A percentile compares a stretch with the other conserved stretches of the same genome.
Evolutionary conservation across 2,888 invertebrate species (phyloP).

Genomic region (Stenoptilia bipunctidactyla): DNA sequence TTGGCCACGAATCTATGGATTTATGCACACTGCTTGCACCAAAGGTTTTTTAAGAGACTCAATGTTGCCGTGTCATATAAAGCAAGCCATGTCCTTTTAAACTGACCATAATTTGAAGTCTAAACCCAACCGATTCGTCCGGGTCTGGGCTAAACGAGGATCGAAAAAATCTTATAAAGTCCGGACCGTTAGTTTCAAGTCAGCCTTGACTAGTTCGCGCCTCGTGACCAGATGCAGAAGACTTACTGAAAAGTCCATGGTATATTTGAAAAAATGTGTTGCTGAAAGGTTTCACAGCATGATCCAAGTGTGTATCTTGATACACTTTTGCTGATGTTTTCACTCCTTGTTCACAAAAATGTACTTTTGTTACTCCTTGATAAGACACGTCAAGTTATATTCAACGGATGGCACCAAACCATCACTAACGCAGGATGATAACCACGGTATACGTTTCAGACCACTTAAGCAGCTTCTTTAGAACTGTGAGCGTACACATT

Average conservation of each 20-base stretch:
- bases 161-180: no score
- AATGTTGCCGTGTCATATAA: no score
- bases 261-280: background rate
- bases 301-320: constrained; percentile 5
- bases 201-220: background rate
- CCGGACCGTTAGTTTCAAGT: background rate
- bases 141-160: no score
- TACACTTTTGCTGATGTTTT: constrained; percentile 9
- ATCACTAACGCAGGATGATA: constrained; percentile 3
- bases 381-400: background rate
- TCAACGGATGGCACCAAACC: no score
- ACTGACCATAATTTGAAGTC: no score
- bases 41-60: no score
- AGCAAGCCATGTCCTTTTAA: no score
- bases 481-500: no score
- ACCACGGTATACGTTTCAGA: constrained; percentile 1
- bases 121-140: no score
- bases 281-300: constrained; percentile 7
- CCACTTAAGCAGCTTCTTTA: constrained; percentile 5
- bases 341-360: constrained; percentile 12
- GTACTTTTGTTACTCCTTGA: background rate
- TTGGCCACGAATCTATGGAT: no score
- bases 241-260: background rate
- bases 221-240: background rate
- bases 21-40: no score